These are phyloP conservation scores for Andrena hattorfiana DNA, from an alignment of 2,888 invertebrate genomes.

Conservation along the genomic window DNA sequence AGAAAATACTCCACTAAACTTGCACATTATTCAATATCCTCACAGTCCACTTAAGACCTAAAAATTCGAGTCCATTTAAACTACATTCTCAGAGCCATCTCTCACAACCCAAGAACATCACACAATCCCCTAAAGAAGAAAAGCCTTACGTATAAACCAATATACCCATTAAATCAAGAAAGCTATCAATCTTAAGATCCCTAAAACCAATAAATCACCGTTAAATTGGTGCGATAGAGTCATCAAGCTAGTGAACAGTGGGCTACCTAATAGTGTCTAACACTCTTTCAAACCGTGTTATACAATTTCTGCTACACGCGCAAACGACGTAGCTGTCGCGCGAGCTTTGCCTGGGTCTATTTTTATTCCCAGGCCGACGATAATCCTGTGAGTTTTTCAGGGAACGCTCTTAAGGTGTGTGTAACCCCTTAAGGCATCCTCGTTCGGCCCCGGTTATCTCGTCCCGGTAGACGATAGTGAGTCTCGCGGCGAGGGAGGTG, in stretches of 20 bases:
- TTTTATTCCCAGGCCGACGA: conserved; percentile 41
- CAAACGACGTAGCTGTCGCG: neutral
- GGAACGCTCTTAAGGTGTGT: conserved; percentile 48
- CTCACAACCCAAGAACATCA: too few relatives aligned
- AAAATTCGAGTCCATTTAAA: too few relatives aligned
- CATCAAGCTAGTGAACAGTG: neutral
- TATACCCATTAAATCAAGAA: too few relatives aligned
- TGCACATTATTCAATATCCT: too few relatives aligned
- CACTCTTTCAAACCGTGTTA: neutral
- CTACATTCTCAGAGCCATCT: too few relatives aligned
- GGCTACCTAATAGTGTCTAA: neutral
- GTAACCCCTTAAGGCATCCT: conserved; percentile 50
- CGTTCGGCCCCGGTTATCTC: conserved; percentile 56
- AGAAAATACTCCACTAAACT: too few relatives aligned
- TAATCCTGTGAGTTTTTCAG: conserved; percentile 48
- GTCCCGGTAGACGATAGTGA: conserved; percentile 45
- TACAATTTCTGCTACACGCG: neutral
- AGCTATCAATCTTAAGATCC: too few relatives aligned
- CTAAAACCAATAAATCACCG: too few relatives aligned
- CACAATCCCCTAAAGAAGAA: too few relatives aligned
- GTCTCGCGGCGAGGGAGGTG: conserved; percentile 29
- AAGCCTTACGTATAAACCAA: too few relatives aligned
- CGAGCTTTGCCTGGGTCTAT: conserved; percentile 20
- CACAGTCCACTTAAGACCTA: too few relatives aligned
- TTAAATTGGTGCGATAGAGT: too few relatives aligned